Percentiles rank a stretch among this genome's conserved stretches.
Conservation (phyloP, 1,140 invertebrate species). For the Homarus americanus region DNA sequence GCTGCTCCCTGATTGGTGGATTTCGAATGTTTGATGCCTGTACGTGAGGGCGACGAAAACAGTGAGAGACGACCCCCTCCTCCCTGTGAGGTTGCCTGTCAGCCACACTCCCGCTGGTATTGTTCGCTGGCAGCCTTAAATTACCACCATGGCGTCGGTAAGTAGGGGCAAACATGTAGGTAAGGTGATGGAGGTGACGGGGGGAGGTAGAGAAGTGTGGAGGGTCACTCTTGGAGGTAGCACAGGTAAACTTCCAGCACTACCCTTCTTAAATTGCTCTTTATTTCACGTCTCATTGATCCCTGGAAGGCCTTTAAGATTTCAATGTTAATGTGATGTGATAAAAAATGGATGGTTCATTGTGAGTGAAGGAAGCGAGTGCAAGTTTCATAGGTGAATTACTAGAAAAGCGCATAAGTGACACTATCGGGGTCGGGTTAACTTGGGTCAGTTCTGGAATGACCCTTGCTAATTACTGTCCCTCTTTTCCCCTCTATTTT, state of each 20-base stretch:
- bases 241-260: background rate
- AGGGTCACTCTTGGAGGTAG: background rate
- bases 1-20: conserved; percentile 10
- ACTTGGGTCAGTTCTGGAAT: background rate
- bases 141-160: conserved; percentile 31
- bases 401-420: background rate
- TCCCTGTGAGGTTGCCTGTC: background rate
- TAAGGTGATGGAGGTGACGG: background rate
- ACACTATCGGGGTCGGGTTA: background rate
- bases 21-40: conserved; percentile 35
- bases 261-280: background rate
- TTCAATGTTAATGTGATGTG: too few species aligned
- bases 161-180: background rate
- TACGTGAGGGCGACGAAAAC: background rate
- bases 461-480: too few species aligned
- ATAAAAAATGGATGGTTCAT: too few species aligned
- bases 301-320: background rate
- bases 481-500: too few species aligned
- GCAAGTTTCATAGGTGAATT: too few species aligned
- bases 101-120: background rate
- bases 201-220: background rate
- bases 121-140: background rate
- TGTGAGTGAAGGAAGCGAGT: too few species aligned
- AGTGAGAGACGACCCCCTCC: background rate
- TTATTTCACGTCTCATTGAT: background rate